Evolutionary conservation across 2,113 vertebrate species (phyloP).

Genomic region (Megaleporinus macrocephalus): DNA sequence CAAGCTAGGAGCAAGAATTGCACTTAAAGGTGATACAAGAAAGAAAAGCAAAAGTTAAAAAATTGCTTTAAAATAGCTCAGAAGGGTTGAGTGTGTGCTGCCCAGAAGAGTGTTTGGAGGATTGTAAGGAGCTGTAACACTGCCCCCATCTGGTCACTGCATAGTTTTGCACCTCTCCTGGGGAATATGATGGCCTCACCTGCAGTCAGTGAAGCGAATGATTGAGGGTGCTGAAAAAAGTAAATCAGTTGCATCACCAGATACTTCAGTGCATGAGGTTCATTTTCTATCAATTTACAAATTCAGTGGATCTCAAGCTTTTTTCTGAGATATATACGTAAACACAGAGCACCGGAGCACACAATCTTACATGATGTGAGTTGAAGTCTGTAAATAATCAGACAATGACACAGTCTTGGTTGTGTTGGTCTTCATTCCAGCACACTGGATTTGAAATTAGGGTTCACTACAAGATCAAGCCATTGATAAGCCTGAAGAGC

Average conservation of each 20-base stretch:
- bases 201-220: slow-evolving; percentile 29
- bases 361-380: neutral
- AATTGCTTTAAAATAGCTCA: neutral
- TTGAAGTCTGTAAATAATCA: neutral
- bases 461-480: neutral
- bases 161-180: slow-evolving; percentile 5
- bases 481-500: too few relatives aligned
- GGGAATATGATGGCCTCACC: neutral
- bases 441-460: neutral
- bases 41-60: neutral
- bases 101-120: neutral
- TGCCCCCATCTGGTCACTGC: slow-evolving; percentile 40
- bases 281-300: slow-evolving; percentile 1
- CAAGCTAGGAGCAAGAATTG: neutral
- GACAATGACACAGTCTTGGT: neutral
- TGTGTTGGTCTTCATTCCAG: neutral
- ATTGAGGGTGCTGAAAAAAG: neutral
- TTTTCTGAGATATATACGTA: neutral
- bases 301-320: neutral
- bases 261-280: neutral
- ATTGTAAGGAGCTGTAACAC: slow-evolving; percentile 14
- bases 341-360: neutral
- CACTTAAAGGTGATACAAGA: neutral
- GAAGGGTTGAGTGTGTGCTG: neutral
- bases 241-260: neutral